Evolutionary conservation across 2,888 invertebrate genomes (phyloP).

Genomic region (Tholera decimalis): DNA sequence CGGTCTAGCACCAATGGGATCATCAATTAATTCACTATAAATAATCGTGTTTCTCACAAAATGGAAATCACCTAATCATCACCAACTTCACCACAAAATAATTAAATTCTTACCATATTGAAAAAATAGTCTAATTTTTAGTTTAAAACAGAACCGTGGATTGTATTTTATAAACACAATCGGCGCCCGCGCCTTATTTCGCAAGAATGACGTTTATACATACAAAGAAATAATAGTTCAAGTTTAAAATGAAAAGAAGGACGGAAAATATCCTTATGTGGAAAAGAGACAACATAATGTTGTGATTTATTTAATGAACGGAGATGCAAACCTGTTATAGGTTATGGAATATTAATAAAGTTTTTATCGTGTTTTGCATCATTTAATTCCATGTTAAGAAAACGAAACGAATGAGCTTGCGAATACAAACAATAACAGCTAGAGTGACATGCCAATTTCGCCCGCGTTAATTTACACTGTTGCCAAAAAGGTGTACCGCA

Average conservation of each 20-base stretch:
- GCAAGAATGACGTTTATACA: conserved; percentile 48
- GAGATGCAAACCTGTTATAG: conserved; percentile 55
- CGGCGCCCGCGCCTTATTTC: conserved; percentile 38
- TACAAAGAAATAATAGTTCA: conserved; percentile 41
- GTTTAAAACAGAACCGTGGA: background rate
- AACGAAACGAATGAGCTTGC: background rate
- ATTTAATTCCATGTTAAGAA: conserved; percentile 13
- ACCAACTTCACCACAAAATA: conserved; percentile 27
- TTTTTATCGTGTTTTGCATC: conserved; percentile 32
- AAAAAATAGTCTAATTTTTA: conserved; percentile 8
- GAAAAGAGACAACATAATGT: conserved; percentile 49
- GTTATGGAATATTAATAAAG: conserved; percentile 41
- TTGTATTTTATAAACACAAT: conserved; percentile 23
- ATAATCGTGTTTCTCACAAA: conserved; percentile 37
- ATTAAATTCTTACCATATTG: conserved; percentile 66
- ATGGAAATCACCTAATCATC: conserved; percentile 10
- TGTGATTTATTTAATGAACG: conserved; percentile 32
- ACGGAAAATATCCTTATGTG: conserved; percentile 38
- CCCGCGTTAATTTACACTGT: too few species aligned
- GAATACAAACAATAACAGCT: background rate
- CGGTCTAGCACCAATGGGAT: conserved; percentile 52
- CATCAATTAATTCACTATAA: conserved; percentile 45
- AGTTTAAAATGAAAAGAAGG: conserved; percentile 32
- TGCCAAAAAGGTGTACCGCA: too few species aligned
- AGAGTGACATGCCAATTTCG: too few species aligned